These are phyloP conservation scores for Melanotaenia duboulayi DNA, from an alignment of 2,113 vertebrate species.

Conservation along the genomic window DNA sequence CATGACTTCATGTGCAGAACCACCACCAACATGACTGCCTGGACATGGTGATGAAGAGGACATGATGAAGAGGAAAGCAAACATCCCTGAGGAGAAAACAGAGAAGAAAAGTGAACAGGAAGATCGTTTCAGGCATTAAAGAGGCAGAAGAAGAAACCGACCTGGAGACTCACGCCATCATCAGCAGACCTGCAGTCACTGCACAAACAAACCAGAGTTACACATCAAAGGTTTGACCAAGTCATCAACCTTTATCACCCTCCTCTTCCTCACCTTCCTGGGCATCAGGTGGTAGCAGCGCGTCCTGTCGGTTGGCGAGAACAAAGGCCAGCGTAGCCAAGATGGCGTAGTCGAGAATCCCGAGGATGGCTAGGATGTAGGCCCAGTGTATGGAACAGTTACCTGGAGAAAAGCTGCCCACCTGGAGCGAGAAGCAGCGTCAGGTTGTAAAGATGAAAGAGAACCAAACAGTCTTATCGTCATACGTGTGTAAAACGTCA, in stretches of 20 bases:
- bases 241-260: not conserved
- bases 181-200: slow-evolving; percentile 80
- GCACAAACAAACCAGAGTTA: slow-evolving; percentile 7
- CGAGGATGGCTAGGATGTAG: slow-evolving; percentile 86
- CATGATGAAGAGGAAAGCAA: not conserved
- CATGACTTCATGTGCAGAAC: too few relatives aligned
- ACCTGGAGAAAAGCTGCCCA: slow-evolving; percentile 84
- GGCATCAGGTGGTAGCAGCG: slow-evolving; percentile 80
- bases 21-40: too few relatives aligned
- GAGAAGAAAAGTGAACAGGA: not conserved
- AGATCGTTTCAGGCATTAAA: not conserved
- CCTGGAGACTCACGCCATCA: slow-evolving; percentile 70
- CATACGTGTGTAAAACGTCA: too few relatives aligned
- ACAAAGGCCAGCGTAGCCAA: slow-evolving; percentile 86
- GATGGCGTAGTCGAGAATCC: slow-evolving; percentile 83
- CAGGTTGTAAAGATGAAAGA: too few relatives aligned
- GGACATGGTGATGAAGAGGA: not conserved
- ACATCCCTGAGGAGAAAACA: not conserved
- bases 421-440: slow-evolving; percentile 45
- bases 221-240: not conserved
- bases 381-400: slow-evolving; percentile 87
- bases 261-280: slow-evolving; percentile 74
- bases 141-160: slow-evolving; percentile 23
- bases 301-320: slow-evolving; percentile 86
- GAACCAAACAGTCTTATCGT: too few relatives aligned